Percentiles rank a stretch among this genome's conserved stretches.
Evolutionary conservation across 2,888 invertebrate species (phyloP).

Genomic region (Sphaerophoria taeniata): DNA sequence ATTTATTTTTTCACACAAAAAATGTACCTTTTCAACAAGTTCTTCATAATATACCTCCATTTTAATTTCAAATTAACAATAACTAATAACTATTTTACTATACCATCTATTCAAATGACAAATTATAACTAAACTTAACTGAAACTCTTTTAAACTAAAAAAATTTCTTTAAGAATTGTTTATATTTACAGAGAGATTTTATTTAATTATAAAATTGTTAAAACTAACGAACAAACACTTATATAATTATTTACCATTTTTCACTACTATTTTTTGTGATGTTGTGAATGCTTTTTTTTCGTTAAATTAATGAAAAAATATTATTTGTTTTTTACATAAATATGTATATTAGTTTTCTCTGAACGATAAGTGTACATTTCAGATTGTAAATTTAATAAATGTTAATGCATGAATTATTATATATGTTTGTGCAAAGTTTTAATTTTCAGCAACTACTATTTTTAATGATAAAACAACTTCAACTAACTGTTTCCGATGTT

Average conservation of each 20-base stretch:
- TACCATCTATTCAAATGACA: slow-evolving; percentile 29
- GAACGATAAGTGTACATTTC: slow-evolving; percentile 49
- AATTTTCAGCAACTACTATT: slow-evolving; percentile 22
- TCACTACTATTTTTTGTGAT: slow-evolving; percentile 51
- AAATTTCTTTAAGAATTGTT: slow-evolving; percentile 21
- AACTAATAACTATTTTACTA: slow-evolving; percentile 44
- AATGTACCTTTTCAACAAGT: slow-evolving; percentile 65
- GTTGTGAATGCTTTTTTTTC: slow-evolving; percentile 65
- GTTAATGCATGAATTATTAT: slow-evolving; percentile 50
- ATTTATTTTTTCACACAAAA: slow-evolving; percentile 53
- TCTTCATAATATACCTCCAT: slow-evolving; percentile 59
- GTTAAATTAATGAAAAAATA: slow-evolving; percentile 36
- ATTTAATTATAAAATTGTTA: slow-evolving; percentile 43
- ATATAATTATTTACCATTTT: slow-evolving; percentile 21
- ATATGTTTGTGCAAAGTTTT: not conserved
- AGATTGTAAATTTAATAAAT: slow-evolving; percentile 41
- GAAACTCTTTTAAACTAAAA: slow-evolving; percentile 6
- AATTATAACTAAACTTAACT: slow-evolving; percentile 11
- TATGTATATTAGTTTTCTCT: slow-evolving; percentile 45
- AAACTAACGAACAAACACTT: not conserved
- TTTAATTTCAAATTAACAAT: slow-evolving; percentile 49
- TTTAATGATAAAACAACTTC: slow-evolving; percentile 20
- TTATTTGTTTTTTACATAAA: slow-evolving; percentile 18
- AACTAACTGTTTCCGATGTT: slow-evolving; percentile 41
- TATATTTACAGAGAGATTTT: slow-evolving; percentile 59